These are phyloP conservation scores for Drosophila persimilis DNA, from an alignment of 1,140 invertebrate genomes.

Conservation along the genomic window DNA sequence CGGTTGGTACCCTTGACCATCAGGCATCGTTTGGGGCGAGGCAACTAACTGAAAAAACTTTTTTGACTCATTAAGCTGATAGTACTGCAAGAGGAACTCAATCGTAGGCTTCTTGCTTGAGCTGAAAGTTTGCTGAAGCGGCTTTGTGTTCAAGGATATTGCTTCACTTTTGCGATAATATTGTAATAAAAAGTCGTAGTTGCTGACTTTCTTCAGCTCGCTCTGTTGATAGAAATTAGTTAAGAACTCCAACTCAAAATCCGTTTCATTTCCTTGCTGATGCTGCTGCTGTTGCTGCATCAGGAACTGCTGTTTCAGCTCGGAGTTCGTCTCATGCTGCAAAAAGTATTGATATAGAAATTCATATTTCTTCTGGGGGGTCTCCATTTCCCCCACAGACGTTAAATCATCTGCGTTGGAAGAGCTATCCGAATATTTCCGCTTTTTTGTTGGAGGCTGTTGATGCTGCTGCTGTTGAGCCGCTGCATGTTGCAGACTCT, in stretches of 20 bases:
- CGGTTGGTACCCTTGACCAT: constrained; percentile 48
- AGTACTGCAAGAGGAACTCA: constrained; percentile 79
- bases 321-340: constrained; percentile 65
- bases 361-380: constrained; percentile 59
- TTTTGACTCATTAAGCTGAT: constrained; percentile 82
- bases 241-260: constrained; percentile 70
- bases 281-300: constrained; percentile 51
- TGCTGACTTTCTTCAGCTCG: constrained; percentile 70
- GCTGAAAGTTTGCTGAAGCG: constrained; percentile 46
- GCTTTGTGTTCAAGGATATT: constrained; percentile 16
- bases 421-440: constrained; percentile 73
- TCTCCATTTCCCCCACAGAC: constrained; percentile 40
- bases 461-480: constrained; percentile 81
- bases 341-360: constrained; percentile 78
- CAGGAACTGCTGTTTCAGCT: constrained; percentile 68
- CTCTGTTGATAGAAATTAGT: constrained; percentile 77
- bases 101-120: constrained; percentile 69
- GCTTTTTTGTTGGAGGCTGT: constrained; percentile 60
- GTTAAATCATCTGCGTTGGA: constrained; percentile 59
- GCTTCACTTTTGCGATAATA: constrained; percentile 70
- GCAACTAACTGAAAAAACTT: constrained; percentile 83
- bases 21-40: constrained; percentile 76
- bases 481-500: constrained; percentile 84
- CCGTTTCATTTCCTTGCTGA: constrained; percentile 28
- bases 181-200: constrained; percentile 76